Evolutionary conservation across 2,797 vertebrate species (phyloP), one percentile per base, ranked within the genome.

Genomic region (Sebastes nivosus): DNA sequence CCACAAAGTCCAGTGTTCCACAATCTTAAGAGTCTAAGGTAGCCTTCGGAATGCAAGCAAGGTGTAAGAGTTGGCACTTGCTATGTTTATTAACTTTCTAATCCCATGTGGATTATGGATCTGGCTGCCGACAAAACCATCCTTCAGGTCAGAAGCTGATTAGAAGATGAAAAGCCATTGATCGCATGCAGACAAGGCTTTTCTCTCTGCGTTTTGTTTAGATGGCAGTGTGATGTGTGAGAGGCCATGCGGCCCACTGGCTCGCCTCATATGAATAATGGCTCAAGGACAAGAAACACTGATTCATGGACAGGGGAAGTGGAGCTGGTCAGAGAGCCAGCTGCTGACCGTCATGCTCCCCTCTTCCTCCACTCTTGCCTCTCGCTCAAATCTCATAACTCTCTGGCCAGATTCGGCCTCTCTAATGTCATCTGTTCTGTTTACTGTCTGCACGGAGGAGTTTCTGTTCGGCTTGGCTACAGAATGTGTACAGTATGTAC

Each of bases 271-370:
- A 86, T 94, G 92, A 95, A 91, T 90, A 91, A 94, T 92, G 88
- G 89, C 86, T 92, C 87, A 94, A 93, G 93, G 93, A 93, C 93
- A 86, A 85, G 84, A 79, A 42, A 82, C 92, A 92, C 90, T 90
- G 93, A 95, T 95, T 94, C 89, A 92, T 93, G 63, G 82, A 92
- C 88, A 54, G 76, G 66, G 85, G 81, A 87, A 90, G 88, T 87
- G n/a, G 73, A 87, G 88, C 78, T 71, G 91, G 87, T 87, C 84
- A 80, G 73, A 81, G 91, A 91, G 79, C 81, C 91, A 88, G 84
- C 90, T 91, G 90, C 93, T 93, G 88, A 92, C 88, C 81, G 74
- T 90, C 86, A 91, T 74, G 32, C 86, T 78, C 88, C 57, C 83
- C 67, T 79, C 78, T 72, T 67, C 73, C 72, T 80, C 58, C 79